Conservation (phyloP, 1,140 invertebrate genomes). For the Ostrea edulis region DNA sequence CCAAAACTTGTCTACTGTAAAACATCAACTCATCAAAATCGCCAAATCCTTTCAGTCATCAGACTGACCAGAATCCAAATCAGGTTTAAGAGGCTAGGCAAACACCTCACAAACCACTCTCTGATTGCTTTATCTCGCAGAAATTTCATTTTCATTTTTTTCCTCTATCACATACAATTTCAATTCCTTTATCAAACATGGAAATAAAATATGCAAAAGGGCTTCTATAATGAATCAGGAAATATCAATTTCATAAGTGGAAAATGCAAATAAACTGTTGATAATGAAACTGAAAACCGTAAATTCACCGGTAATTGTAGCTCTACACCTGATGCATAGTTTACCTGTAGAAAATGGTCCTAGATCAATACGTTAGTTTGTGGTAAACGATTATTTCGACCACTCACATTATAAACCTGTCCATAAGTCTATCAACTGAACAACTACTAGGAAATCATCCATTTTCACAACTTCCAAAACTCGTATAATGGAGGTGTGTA, state of each 20-base stretch:
- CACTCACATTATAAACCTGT: constrained; percentile 20
- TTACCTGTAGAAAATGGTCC: not conserved
- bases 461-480: constrained; percentile 13
- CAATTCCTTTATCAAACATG: not conserved
- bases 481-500: constrained; percentile 2
- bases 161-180: not conserved
- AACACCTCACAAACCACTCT: not conserved
- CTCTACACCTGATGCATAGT: not conserved
- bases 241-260: not conserved
- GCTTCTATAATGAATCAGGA: not conserved
- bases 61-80: not conserved
- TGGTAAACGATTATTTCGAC: not conserved
- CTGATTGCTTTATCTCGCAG: not conserved
- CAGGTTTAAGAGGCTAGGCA: not conserved
- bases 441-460: constrained; percentile 8
- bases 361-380: not conserved
- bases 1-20: constrained; percentile 20
- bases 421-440: constrained; percentile 13
- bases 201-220: not conserved
- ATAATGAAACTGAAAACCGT: constrained; percentile 11
- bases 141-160: constrained; percentile 12
- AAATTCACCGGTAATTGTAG: constrained; percentile 21
- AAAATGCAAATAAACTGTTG: not conserved
- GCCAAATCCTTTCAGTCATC: constrained; percentile 1
- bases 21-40: not conserved